These are phyloP conservation scores for Tor tambroides DNA, from an alignment of 2,113 vertebrate genomes.

Conservation along the genomic window DNA sequence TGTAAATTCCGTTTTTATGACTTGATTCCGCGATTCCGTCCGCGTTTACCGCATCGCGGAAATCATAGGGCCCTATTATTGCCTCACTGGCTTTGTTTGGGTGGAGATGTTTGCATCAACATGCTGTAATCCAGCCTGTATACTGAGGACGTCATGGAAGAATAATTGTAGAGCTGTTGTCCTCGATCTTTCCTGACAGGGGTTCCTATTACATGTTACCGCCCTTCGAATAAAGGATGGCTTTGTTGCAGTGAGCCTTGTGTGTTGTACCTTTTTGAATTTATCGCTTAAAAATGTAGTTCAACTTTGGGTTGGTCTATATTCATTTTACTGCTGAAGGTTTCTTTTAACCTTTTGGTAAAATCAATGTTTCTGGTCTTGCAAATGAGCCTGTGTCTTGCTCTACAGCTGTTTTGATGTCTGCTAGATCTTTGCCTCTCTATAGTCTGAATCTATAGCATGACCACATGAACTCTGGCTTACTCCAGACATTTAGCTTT, in stretches of 20 bases:
- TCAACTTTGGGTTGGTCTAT: neutral
- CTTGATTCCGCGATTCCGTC: no score
- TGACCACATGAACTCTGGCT: neutral
- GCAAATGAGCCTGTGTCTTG: neutral
- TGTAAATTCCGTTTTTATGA: no score
- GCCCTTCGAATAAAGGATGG: neutral
- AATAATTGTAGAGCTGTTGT: conserved; percentile 3
- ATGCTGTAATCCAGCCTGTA: conserved; percentile 52
- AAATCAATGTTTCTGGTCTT: neutral
- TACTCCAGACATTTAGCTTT: conserved; percentile 23
- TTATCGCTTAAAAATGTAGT: neutral
- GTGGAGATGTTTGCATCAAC: conserved; percentile 49
- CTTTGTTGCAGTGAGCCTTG: neutral
- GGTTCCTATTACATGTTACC: conserved; percentile 1
- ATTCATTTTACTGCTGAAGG: neutral
- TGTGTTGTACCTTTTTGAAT: neutral
- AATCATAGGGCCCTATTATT: no score
- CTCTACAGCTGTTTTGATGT: conserved; percentile 3
- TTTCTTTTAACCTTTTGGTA: neutral
- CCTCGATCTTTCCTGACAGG: neutral
- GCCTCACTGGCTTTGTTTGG: conserved; percentile 37
- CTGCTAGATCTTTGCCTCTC: neutral
- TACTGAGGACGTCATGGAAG: conserved; percentile 51
- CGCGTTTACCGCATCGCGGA: no score
- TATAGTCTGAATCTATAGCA: conserved; percentile 13